Percentiles rank a stretch among this genome's conserved stretches.
phyloP scores from a whole-genome alignment of 2,113 vertebrate genomes.

The Misgurnus mizolepis region DNA sequence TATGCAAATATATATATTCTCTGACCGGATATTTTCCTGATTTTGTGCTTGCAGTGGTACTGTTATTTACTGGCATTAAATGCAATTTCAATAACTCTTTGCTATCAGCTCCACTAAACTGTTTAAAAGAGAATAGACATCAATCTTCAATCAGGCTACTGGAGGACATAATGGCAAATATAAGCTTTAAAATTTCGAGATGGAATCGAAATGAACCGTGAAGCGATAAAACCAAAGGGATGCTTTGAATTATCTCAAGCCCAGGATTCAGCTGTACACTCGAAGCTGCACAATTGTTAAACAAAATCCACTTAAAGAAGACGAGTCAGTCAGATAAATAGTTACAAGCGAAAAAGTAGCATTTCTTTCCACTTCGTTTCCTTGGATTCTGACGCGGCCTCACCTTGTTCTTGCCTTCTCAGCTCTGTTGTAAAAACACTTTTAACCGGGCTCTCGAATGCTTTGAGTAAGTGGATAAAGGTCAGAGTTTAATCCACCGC shows the following conservation, averaged over 20 bases:
- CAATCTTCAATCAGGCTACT: neutral
- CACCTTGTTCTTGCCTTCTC: conserved; percentile 3
- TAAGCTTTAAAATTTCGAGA: neutral
- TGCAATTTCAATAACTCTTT: neutral
- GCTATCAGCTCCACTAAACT: neutral
- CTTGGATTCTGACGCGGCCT: conserved; percentile 10
- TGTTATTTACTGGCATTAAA: neutral
- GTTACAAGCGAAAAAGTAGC: conserved; percentile 40
- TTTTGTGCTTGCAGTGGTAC: neutral
- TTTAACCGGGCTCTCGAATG: conserved; percentile 32
- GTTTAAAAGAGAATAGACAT: neutral
- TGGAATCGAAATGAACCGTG: neutral
- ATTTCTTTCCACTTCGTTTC: conserved; percentile 3
- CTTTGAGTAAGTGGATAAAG: conserved; percentile 24
- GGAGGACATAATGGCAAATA: neutral
- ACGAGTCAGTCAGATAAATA: conserved; percentile 47
- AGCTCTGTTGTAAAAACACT: conserved; percentile 40
- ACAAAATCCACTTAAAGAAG: conserved; percentile 45
- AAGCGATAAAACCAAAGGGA: conserved; percentile 26
- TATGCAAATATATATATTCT: neutral
- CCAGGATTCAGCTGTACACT: conserved; percentile 23
- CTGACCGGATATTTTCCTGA: neutral
- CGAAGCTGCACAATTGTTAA: conserved; percentile 34
- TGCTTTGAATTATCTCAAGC: conserved; percentile 14
- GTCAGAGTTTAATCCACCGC: conserved; percentile 49